Evolutionary conservation across 2,888 invertebrate genomes (phyloP), one percentile per base, ranked within the genome.

Genomic region (Lathronympha strigana): DNA sequence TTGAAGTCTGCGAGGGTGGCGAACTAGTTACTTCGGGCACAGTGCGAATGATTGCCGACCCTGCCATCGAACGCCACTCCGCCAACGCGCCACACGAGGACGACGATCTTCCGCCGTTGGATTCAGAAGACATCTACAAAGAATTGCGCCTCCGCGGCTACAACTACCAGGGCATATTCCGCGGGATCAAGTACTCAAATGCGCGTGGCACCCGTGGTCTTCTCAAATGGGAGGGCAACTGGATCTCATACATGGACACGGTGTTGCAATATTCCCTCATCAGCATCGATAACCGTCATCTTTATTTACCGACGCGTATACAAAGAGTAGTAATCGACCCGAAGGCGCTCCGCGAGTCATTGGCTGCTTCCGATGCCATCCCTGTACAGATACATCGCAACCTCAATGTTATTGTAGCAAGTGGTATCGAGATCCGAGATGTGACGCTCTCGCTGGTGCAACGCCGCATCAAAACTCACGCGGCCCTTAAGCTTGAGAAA

Each of bases 211-310:
- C 90, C 0, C 86, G 80, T 70, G 98, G 98, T 40, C 92, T 94
- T 76, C 92, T 99, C 70, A 92, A 94, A 68, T 99, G 98, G 98
- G 94, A 94, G 62, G 95, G 95, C 71, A 97, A 98, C 88, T 99
- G 99, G 98, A 95, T 99, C 63, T 95, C 98, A 45, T 99, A 96
- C 88, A 95, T 99, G 88, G 99, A 99, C 83, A 98, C 98, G 1
- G 97, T 99, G 96, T 93, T 99, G 51, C 99, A 99, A 89, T 97
- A 98, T 82, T 94, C 95, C 60, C 96, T 98, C 77, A 90, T 98
- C 69, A 95, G 96, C 60, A 94, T 94, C 73, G 94, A 95, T 73
- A 94, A 95, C 25, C 94, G 96, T 49, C 95, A 96, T 79, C 93
- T 99, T n/a, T 96, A 96, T 82, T 87, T 99, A 70, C 98, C 98